Evolutionary conservation across 2,888 invertebrate genomes (phyloP), one percentile per base, ranked within the genome.

Genomic region (Dorcus parallelipipedus): DNA sequence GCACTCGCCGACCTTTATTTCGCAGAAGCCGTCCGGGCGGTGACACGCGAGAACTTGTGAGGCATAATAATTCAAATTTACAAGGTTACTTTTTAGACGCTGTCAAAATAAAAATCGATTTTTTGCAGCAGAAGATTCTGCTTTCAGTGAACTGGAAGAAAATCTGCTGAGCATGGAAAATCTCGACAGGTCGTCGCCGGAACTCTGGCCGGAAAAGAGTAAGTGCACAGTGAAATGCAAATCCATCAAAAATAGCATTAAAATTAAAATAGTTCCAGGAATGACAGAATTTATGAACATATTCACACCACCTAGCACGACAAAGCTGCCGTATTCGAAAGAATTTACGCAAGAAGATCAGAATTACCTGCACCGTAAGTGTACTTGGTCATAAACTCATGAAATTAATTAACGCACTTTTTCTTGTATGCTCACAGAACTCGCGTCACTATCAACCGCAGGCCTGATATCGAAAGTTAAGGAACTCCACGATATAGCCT

Each of bases 151-250:
- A 58, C 66, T 78, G 58, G 92, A 91, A 75, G 89, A 90, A 73
- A 90, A 87, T 75, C 83, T 97, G 59, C 82, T 94, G 70, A 94
- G 95, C 73, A 83, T 90, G 73, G 97, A 97, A 80, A 94, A 92
- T 75, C 80, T 97, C 69, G 95, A 95, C 78, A 85, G 97, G 68
- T 87, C 93, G n/a, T 97, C 97, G 2, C 97, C 97, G 38, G 95
- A 97, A 75, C 79, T 97, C 71, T 97, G 97, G 97, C 96, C 96
- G 23, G 95, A 96, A 79, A 91, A 93, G 82, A 91, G 95, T 95
- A 84, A 87, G 88, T 81, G 56, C 39, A 14, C 14, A 20, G 26
- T 33, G 17, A 45, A 49, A 42, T 42, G 49, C 20, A 49, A 26
- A 49, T 53, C 94, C 83, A 86, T 81, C 55, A 43, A 23, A 41